Conservation (phyloP, 2,888 invertebrate species). For the Dicyrtomina minuta region DNA sequence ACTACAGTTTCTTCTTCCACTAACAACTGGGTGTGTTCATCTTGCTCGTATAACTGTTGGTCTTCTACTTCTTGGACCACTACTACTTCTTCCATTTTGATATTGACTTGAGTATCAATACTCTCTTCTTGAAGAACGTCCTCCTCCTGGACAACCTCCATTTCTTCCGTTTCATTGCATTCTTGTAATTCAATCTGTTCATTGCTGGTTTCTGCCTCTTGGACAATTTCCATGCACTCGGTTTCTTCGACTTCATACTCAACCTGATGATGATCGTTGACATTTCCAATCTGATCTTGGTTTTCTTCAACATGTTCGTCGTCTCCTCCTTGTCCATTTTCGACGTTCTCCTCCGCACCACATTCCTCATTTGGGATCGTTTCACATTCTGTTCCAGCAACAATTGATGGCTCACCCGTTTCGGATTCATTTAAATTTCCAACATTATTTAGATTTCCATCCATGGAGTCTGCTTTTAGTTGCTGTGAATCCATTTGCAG, state of each 20-base stretch:
- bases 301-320: neutral
- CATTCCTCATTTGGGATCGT: neutral
- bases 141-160: neutral
- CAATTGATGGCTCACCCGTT: neutral
- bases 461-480: no score
- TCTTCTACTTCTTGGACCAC: neutral
- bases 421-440: no score
- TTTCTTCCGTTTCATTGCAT: slow-evolving; percentile 12
- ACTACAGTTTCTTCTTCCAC: neutral
- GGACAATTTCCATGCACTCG: neutral
- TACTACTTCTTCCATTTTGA: slow-evolving; percentile 27
- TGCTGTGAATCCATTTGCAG: no score
- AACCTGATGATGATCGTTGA: no score
- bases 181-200: slow-evolving; percentile 21
- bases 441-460: no score
- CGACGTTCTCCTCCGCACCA: neutral
- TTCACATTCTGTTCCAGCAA: neutral
- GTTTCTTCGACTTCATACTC: neutral
- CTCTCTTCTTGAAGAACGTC: slow-evolving; percentile 12
- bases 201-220: slow-evolving; percentile 11
- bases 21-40: neutral
- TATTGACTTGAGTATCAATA: slow-evolving; percentile 19
- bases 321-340: neutral
- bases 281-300: neutral
- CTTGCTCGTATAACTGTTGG: neutral